These are phyloP conservation scores for Octopus bimaculoides DNA, from an alignment of 1,140 invertebrate species.

Conservation along the genomic window DNA sequence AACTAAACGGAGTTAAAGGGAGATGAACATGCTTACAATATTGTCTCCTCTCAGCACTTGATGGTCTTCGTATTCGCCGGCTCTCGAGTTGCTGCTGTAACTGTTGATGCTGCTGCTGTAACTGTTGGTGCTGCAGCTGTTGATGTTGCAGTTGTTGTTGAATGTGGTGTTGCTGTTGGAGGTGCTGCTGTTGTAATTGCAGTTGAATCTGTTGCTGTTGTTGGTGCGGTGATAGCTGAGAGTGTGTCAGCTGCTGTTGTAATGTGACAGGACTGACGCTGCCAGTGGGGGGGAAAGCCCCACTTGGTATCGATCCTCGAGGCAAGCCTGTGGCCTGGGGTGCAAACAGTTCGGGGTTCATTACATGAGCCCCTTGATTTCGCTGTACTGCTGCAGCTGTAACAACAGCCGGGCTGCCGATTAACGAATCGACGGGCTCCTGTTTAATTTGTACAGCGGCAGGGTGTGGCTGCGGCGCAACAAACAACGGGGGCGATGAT, in stretches of 20 bases:
- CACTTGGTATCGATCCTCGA: not conserved
- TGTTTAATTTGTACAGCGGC: not conserved
- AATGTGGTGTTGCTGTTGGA: not conserved
- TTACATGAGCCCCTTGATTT: not conserved
- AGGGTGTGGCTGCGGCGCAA: not conserved
- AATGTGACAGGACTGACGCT: conserved; percentile 1
- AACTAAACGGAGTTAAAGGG: too few species aligned
- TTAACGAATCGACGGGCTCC: not conserved
- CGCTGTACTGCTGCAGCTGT: not conserved
- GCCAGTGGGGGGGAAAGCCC: not conserved
- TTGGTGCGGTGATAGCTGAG: not conserved
- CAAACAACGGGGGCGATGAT: not conserved
- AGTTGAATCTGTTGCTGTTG: not conserved
- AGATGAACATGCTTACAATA: not conserved
- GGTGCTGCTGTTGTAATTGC: not conserved
- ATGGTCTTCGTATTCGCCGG: conserved; percentile 4
- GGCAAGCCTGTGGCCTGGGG: not conserved
- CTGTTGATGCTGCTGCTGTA: not conserved
- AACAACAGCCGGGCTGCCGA: not conserved
- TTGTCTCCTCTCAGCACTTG: not conserved
- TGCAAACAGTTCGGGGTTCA: not conserved
- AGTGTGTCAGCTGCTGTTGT: not conserved
- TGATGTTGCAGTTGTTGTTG: not conserved
- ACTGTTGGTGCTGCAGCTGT: not conserved
- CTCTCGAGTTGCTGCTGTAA: not conserved